Evolutionary conservation across 1,140 invertebrate species (phyloP).

Genomic region (Apolygus lucorum): DNA sequence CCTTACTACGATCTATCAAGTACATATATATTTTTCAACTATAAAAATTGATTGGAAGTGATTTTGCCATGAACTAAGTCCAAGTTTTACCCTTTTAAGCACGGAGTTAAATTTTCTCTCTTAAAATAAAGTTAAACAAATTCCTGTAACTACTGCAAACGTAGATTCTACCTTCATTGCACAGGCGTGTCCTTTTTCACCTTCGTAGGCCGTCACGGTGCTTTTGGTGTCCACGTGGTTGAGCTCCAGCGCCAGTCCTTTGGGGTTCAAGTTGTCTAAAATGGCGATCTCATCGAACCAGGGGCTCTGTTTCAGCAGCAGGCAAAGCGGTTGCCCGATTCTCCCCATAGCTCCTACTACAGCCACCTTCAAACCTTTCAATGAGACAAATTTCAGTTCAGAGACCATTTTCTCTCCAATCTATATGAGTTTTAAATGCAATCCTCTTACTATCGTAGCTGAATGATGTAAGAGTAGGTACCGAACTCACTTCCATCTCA

Average conservation of each 20-base stretch:
- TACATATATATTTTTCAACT: no score
- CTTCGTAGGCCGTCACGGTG: slow-evolving; percentile 40
- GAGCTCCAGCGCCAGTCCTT: slow-evolving; percentile 22
- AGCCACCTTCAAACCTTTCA: slow-evolving; percentile 24
- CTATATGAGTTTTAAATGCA: no score
- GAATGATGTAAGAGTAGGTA: no score
- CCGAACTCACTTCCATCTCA: no score
- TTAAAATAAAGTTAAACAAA: background rate
- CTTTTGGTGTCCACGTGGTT: slow-evolving; percentile 22
- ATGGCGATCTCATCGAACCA: slow-evolving; percentile 23
- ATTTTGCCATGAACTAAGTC: no score
- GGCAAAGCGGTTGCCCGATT: slow-evolving; percentile 15
- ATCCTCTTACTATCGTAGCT: no score
- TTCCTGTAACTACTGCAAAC: background rate
- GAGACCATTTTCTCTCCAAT: no score
- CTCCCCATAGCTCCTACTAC: slow-evolving; percentile 23
- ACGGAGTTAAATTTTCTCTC: no score
- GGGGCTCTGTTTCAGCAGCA: slow-evolving; percentile 23
- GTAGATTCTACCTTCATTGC: slow-evolving; percentile 16
- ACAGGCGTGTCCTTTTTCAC: background rate
- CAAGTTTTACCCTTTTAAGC: no score
- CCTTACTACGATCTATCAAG: no score
- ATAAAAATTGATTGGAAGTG: no score
- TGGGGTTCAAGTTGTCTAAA: slow-evolving; percentile 5
- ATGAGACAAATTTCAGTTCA: no score